Conservation (phyloP, 2,888 invertebrate genomes). For the Lasioglossum pauxillum region DNA sequence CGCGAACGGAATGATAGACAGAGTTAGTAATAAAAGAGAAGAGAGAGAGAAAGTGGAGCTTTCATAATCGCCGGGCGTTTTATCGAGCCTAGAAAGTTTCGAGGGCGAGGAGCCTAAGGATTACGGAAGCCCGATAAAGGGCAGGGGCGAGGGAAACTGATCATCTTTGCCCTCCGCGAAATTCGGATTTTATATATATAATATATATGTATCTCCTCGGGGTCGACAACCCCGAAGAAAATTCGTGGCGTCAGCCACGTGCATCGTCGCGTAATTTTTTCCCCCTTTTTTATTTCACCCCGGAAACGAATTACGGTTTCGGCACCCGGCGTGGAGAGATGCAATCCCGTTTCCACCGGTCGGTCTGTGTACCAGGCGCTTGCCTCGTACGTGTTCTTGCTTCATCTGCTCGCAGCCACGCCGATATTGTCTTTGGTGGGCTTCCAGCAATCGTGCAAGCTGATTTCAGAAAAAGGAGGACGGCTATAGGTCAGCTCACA, state of each 20-base stretch:
- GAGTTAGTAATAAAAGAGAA: constrained; percentile 9
- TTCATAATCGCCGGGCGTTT: constrained; percentile 62
- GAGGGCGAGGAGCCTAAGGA: constrained; percentile 40
- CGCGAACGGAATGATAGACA: constrained; percentile 4
- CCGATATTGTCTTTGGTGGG: constrained; percentile 1
- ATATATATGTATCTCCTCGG: neutral
- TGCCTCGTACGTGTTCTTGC: neutral
- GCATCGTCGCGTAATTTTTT: constrained; percentile 12
- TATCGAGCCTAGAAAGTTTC: constrained; percentile 58
- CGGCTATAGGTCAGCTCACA: neutral
- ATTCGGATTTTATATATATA: constrained; percentile 45
- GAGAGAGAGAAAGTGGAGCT: constrained; percentile 38
- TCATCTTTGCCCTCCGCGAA: constrained; percentile 41
- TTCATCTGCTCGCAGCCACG: neutral
- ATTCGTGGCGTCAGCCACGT: constrained; percentile 11
- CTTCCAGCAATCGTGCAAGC: neutral
- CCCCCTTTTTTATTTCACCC: neutral
- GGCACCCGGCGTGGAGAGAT: constrained; percentile 38
- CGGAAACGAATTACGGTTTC: constrained; percentile 42
- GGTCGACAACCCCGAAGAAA: constrained; percentile 40
- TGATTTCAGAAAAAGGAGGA: neutral
- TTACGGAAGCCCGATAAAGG: constrained; percentile 52
- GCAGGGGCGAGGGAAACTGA: constrained; percentile 39
- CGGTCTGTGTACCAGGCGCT: constrained; percentile 3
- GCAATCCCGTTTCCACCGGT: constrained; percentile 44